Conservation (phyloP, 2,113 vertebrate genomes). For the rabbit (Oryctolagus cuniculus) region mOryCun1.1 NC_091453.1:95746001-95746500, state of each 20-base stretch:
- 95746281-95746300: neutral
- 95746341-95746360: neutral
- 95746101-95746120: constrained; percentile 56
- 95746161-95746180: neutral
- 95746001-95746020: constrained; percentile 9
- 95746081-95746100: neutral
- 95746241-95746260: neutral
- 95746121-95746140: neutral
- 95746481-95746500: neutral
- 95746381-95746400: neutral
- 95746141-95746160: constrained; percentile 36
- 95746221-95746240: neutral
- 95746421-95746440: neutral
- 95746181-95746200: neutral
- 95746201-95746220: constrained; percentile 4
- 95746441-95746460: neutral
- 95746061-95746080: constrained; percentile 1
- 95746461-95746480: neutral
- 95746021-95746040: neutral
- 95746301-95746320: neutral
- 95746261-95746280: neutral
- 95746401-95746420: neutral
- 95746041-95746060: constrained; percentile 7
- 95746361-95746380: neutral
- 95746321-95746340: neutral